phyloP scores from a whole-genome alignment of 2,888 invertebrate species.

The Coleophora deauratella region DNA sequence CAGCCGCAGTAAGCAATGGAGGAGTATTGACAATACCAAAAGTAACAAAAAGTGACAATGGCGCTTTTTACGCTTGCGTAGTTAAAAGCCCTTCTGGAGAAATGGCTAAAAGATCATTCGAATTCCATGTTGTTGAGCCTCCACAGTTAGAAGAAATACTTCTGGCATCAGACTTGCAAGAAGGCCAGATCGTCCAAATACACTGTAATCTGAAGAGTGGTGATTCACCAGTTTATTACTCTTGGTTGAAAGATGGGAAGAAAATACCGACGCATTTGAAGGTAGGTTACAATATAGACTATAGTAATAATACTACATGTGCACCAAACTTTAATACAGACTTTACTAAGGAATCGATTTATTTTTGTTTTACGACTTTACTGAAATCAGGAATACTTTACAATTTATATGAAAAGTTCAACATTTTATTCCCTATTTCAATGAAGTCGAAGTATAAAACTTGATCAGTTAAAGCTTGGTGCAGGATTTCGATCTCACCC shows the following conservation, averaged over 20 bases:
- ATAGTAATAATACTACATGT: too few species aligned
- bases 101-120: constrained; percentile 81
- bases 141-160: constrained; percentile 88
- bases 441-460: too few species aligned
- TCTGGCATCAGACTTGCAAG: constrained; percentile 85
- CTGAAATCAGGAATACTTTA: too few species aligned
- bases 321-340: too few species aligned
- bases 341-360: too few species aligned
- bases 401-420: too few species aligned
- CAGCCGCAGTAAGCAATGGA: constrained; percentile 38
- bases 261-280: constrained; percentile 77
- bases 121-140: constrained; percentile 81
- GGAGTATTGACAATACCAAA: constrained; percentile 76
- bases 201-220: constrained; percentile 85
- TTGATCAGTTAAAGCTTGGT: too few species aligned
- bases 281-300: constrained; percentile 45
- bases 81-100: constrained; percentile 84
- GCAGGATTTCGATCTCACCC: too few species aligned
- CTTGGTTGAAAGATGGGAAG: constrained; percentile 80
- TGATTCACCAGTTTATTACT: constrained; percentile 80
- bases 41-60: constrained; percentile 78
- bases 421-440: too few species aligned
- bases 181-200: constrained; percentile 88
- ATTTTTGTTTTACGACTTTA: too few species aligned
- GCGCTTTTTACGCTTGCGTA: constrained; percentile 84